Evolutionary conservation across 2,113 vertebrate genomes (phyloP).

Genomic region (Grallaria varia): DNA sequence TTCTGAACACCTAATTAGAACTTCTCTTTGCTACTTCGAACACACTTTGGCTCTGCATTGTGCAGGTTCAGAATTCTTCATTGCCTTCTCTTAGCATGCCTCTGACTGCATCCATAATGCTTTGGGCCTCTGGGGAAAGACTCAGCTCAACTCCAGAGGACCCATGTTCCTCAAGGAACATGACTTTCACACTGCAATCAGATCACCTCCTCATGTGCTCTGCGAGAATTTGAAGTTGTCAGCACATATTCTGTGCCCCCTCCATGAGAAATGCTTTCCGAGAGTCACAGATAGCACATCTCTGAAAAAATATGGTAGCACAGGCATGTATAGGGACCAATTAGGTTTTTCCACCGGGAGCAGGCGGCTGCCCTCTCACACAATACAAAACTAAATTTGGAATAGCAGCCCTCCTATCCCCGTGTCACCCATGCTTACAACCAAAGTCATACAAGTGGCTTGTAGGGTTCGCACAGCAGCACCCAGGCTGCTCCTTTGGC

Average conservation of each 20-base stretch:
- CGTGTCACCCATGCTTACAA: not conserved
- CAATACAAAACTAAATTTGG: not conserved
- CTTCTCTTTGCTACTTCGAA: not conserved
- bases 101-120: not conserved
- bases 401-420: not conserved
- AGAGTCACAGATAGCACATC: not conserved
- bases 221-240: not conserved
- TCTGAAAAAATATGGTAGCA: not conserved
- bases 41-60: not conserved
- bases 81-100: not conserved
- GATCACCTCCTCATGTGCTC: not conserved
- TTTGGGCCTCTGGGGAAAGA: not conserved
- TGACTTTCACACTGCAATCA: accelerated
- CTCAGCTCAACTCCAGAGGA: not conserved
- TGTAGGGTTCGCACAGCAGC: not conserved
- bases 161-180: not conserved
- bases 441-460: not conserved
- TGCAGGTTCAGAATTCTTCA: not conserved
- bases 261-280: not conserved
- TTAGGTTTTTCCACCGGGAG: not conserved
- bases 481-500: not conserved
- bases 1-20: not conserved
- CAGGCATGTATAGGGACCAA: not conserved
- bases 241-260: not conserved
- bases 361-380: not conserved